A percentile compares a stretch with the other conserved stretches of the same genome.
Evolutionary conservation across 2,113 vertebrate species (phyloP).

Genomic region (Pteruthius melanotis): DNA sequence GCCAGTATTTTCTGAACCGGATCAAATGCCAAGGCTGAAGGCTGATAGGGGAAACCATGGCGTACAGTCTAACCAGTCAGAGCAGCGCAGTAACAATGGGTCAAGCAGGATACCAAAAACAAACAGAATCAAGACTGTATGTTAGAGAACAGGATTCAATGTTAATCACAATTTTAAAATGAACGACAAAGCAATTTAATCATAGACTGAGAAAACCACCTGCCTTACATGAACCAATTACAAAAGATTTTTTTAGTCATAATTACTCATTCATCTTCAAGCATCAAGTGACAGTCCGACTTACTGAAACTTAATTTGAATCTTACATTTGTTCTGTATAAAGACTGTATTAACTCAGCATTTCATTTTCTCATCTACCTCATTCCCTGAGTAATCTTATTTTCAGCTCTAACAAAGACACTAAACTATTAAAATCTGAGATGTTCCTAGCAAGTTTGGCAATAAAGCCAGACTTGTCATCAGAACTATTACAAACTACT

Average conservation of each 20-base stretch:
- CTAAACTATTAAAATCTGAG: not conserved
- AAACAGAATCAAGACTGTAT: conserved; percentile 39
- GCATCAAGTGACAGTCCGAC: not conserved
- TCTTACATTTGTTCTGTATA: not conserved
- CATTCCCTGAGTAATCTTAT: not conserved
- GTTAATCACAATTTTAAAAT: not conserved
- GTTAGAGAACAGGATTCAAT: conserved; percentile 9
- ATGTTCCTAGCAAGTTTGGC: not conserved
- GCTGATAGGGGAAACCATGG: conserved; percentile 98
- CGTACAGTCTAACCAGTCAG: conserved; percentile 87
- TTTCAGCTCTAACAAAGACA: not conserved
- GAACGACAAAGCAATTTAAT: not conserved
- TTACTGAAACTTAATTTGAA: not conserved
- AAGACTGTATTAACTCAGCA: not conserved
- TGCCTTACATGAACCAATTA: not conserved
- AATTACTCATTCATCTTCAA: not conserved
- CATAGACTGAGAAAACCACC: not conserved
- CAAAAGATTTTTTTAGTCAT: not conserved
- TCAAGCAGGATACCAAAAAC: conserved; percentile 34
- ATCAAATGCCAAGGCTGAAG: conserved; percentile 97
- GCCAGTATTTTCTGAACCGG: conserved; percentile 99
- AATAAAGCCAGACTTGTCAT: not conserved
- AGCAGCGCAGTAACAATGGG: not conserved
- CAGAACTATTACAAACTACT: conserved; percentile 1
- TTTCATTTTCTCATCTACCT: not conserved